These are phyloP conservation scores for Drosophila histrio DNA, from an alignment of 2,888 invertebrate species.

Conservation along the genomic window DNA sequence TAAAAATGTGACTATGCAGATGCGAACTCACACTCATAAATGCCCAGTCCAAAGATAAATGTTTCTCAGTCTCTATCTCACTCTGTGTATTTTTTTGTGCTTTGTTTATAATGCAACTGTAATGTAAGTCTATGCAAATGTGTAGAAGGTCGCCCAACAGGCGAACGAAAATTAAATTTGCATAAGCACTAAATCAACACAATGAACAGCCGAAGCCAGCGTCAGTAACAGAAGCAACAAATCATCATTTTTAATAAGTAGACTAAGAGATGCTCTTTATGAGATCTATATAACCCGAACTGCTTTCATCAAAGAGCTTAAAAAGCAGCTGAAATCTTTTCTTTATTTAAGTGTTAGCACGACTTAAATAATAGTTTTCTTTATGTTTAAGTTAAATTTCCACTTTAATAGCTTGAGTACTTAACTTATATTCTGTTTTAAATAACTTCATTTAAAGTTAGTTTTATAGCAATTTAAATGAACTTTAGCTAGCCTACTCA, in stretches of 20 bases:
- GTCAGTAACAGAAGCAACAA: conserved; percentile 14
- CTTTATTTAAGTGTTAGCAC: too few relatives aligned
- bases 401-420: too few relatives aligned
- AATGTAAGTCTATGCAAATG: conserved; percentile 70
- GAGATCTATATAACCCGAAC: not conserved
- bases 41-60: conserved; percentile 59
- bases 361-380: too few relatives aligned
- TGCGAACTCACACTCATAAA: conserved; percentile 38
- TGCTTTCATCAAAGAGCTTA: not conserved
- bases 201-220: conserved; percentile 53
- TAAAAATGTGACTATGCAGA: conserved; percentile 50
- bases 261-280: conserved; percentile 22
- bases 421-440: not conserved
- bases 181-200: conserved; percentile 79
- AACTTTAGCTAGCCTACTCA: not conserved
- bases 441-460: not conserved
- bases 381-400: too few relatives aligned
- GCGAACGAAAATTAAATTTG: conserved; percentile 74
- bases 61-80: conserved; percentile 9
- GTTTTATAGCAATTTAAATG: not conserved
- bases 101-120: conserved; percentile 74
- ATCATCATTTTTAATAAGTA: not conserved
- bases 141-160: conserved; percentile 27
- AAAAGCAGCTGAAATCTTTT: not conserved
- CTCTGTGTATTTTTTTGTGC: conserved; percentile 2